These are phyloP conservation scores for Tragelaphus scriptus DNA, from an alignment of 2,113 vertebrate genomes.

Conservation along the genomic window DNA sequence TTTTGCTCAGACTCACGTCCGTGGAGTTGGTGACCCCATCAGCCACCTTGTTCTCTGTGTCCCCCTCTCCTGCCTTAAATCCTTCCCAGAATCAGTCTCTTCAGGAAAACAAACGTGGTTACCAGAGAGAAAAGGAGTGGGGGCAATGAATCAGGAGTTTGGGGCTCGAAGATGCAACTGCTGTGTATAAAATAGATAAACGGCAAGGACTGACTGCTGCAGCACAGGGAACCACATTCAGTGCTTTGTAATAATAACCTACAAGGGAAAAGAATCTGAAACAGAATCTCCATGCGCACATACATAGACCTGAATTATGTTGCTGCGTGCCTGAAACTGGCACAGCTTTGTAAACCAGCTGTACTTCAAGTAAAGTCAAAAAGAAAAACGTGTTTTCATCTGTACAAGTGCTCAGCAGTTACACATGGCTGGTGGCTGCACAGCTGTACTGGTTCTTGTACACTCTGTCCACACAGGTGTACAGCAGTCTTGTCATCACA, in stretches of 20 bases:
- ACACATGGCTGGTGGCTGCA: neutral
- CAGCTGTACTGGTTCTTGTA: accelerated
- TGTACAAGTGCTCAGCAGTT: neutral
- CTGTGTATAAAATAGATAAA: neutral
- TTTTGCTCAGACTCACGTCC: neutral
- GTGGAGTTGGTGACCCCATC: neutral
- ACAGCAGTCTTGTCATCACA: neutral
- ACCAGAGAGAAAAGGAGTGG: neutral
- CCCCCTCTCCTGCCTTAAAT: neutral
- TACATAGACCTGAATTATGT: neutral
- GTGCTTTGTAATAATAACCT: neutral
- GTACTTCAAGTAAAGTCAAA: neutral
- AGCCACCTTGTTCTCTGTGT: neutral
- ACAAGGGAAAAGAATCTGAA: neutral
- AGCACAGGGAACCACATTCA: neutral
- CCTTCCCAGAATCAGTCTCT: neutral
- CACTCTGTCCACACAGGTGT: accelerated
- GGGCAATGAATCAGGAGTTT: neutral
- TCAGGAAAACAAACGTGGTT: neutral
- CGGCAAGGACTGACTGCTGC: too few relatives aligned
- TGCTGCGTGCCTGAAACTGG: accelerated
- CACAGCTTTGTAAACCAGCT: neutral
- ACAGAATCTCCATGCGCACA: accelerated
- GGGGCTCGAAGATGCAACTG: neutral
- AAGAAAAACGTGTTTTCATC: neutral